Evolutionary conservation across 2,888 invertebrate species (phyloP).

Genomic region (Micoletzkya japonica): DNA sequence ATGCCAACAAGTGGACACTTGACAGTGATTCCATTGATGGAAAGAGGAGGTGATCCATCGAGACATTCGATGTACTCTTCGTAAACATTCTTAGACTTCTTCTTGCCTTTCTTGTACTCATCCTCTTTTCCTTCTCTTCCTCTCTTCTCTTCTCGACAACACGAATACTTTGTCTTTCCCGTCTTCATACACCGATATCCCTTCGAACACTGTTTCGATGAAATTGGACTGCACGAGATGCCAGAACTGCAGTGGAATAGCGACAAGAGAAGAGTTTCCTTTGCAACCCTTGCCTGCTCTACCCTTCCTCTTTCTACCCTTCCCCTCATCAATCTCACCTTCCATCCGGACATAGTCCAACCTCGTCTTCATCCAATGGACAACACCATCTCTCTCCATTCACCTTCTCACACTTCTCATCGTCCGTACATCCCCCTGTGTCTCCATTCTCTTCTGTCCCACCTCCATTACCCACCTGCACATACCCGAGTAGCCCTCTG

Average conservation of each 20-base stretch:
- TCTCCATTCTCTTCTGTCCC: not conserved
- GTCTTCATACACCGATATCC: slow-evolving; percentile 2
- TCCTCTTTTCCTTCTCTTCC: too few species aligned
- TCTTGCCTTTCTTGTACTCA: too few species aligned
- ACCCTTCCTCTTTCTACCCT: not conserved
- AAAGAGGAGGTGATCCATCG: slow-evolving; percentile 33
- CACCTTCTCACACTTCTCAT: slow-evolving; percentile 42
- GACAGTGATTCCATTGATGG: slow-evolving; percentile 32
- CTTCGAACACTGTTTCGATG: slow-evolving; percentile 6
- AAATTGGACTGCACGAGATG: too few species aligned
- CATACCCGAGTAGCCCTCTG: not conserved
- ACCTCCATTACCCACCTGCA: slow-evolving; percentile 4
- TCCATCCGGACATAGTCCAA: slow-evolving; percentile 27
- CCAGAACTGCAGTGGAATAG: too few species aligned
- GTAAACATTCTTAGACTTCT: not conserved
- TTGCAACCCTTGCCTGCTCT: not conserved
- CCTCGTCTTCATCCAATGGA: slow-evolving; percentile 30
- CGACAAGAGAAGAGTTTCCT: too few species aligned
- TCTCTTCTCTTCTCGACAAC: too few species aligned
- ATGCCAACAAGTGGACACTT: slow-evolving; percentile 39
- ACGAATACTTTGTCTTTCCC: too few species aligned
- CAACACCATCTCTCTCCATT: slow-evolving; percentile 42
- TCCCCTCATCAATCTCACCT: not conserved
- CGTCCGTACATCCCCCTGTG: slow-evolving; percentile 39
- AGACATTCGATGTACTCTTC: slow-evolving; percentile 31